Conservation (phyloP, 2,888 invertebrate genomes). For the Pterobdella sp. region DNA sequence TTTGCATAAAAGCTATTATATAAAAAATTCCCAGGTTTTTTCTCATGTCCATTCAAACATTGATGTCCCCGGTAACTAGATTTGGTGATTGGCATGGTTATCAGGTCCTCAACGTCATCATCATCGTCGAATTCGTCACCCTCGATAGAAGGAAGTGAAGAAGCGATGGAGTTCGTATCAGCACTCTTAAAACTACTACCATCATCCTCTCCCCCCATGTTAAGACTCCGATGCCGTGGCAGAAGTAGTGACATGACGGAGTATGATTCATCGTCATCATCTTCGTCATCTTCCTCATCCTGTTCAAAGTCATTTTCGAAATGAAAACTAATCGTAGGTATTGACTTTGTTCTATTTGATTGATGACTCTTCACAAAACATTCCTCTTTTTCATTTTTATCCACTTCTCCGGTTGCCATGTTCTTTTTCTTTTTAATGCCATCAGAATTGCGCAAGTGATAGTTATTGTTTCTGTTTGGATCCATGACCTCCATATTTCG, state of each 20-base stretch:
- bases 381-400: background rate
- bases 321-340: background rate
- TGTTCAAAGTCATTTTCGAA: background rate
- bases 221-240: background rate
- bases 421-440: background rate
- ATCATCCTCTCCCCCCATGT: conserved; percentile 1
- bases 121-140: conserved; percentile 22
- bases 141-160: conserved; percentile 6
- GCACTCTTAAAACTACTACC: background rate
- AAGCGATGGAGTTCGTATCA: conserved; percentile 24
- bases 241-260: conserved; percentile 6
- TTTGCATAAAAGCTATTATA: too few species aligned
- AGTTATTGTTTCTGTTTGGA: too few species aligned
- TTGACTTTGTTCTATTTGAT: background rate
- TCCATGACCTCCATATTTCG: too few species aligned
- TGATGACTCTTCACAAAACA: background rate
- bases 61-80: too few species aligned
- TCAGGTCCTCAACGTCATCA: too few species aligned
- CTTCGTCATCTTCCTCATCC: conserved; percentile 9
- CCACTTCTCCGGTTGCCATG: background rate
- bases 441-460: too few species aligned
- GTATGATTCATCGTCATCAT: conserved; percentile 20
- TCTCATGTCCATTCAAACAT: too few species aligned
- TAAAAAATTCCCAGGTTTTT: too few species aligned
- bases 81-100: too few species aligned